Percentiles rank a stretch among this genome's conserved stretches.
These are phyloP conservation scores for Ancistrus triradiatus DNA, from an alignment of 2,113 vertebrate genomes.

Conservation along the genomic window DNA sequence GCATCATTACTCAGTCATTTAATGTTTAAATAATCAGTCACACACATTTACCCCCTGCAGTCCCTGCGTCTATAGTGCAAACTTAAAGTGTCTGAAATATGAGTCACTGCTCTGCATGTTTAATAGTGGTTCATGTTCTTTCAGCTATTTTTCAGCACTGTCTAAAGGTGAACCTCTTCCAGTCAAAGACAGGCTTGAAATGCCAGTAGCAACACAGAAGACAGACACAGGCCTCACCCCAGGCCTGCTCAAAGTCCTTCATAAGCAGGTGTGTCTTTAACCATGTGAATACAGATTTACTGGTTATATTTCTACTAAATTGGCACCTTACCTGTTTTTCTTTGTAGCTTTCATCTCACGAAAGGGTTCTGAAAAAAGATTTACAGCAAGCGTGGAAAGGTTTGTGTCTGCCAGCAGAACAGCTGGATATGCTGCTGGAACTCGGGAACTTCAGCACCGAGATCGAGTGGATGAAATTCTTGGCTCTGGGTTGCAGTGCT, in stretches of 20 bases:
- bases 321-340: neutral
- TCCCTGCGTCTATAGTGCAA: no score
- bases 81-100: no score
- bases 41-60: no score
- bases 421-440: conserved; percentile 67
- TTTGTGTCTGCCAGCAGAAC: conserved; percentile 72
- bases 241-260: conserved; percentile 80
- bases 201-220: conserved; percentile 65
- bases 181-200: conserved; percentile 79
- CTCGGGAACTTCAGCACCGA: conserved; percentile 63
- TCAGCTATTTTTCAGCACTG: conserved; percentile 85
- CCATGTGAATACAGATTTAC: neutral
- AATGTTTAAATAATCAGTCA: no score
- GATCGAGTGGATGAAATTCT: conserved; percentile 80
- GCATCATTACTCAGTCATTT: neutral
- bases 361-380: conserved; percentile 54
- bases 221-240: conserved; percentile 75
- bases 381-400: conserved; percentile 75
- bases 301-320: neutral
- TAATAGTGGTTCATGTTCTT: neutral
- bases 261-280: conserved; percentile 76
- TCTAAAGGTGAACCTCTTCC: conserved; percentile 79
- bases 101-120: neutral
- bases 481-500: conserved; percentile 79
- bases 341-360: conserved; percentile 59